These are phyloP conservation scores for Tokudaia muenninki DNA, from an alignment of 2,797 vertebrate genomes.

Conservation along the genomic window DNA sequence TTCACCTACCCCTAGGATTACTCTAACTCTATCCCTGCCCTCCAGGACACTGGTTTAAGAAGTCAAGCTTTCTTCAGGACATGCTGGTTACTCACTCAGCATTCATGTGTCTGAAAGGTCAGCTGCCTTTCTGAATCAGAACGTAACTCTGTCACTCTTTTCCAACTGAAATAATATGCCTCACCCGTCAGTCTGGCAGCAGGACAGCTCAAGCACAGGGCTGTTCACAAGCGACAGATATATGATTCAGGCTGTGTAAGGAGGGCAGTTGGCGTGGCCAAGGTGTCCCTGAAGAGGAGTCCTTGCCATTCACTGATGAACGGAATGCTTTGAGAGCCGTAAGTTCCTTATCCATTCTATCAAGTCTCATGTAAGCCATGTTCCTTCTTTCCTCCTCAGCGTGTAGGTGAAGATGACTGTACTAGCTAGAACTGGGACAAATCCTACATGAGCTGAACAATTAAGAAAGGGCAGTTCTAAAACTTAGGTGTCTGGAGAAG, in stretches of 20 bases:
- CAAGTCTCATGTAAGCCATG: conserved; percentile 36
- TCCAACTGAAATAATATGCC: conserved; percentile 59
- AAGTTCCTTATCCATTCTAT: not conserved
- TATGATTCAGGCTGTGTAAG: not conserved
- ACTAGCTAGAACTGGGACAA: not conserved
- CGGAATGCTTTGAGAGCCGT: not conserved
- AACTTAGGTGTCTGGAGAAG: not conserved
- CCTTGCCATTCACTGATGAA: not conserved
- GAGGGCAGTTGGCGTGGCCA: conserved; percentile 14
- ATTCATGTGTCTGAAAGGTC: conserved; percentile 82
- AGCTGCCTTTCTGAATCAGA: conserved; percentile 84
- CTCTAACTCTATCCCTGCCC: not conserved
- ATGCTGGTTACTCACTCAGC: conserved; percentile 52
- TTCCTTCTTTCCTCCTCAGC: conserved; percentile 35
- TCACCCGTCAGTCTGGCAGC: conserved; percentile 34
- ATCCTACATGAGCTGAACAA: not conserved
- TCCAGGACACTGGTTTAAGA: not conserved
- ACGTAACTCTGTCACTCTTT: conserved; percentile 18
- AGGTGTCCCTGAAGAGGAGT: conserved; percentile 20
- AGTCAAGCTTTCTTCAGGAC: conserved; percentile 6
- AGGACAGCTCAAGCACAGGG: conserved; percentile 2
- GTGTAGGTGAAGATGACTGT: conserved; percentile 54
- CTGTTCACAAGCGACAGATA: conserved; percentile 6
- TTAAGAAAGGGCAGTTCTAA: conserved; percentile 17
- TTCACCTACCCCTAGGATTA: not conserved